Base-by-base conservation (phyloP, 64 coral and sea anemone species). In the Dendronephthya gigantea region DNA sequence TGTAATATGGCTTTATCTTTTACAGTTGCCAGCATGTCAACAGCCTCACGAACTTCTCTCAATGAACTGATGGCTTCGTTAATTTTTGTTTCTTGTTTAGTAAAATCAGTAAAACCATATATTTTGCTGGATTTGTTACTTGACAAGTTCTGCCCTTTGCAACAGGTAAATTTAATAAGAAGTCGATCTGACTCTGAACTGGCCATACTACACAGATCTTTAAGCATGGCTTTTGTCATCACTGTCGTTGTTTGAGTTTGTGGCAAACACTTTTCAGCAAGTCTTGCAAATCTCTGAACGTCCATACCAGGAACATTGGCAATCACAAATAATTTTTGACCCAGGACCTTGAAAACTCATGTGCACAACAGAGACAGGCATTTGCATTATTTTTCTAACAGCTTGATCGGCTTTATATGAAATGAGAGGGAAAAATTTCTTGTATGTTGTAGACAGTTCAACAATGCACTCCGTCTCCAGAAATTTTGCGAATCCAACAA, bases 51-150 rank as follows among this genome's bases (percentile, higher is more conserved):
- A 30, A 88, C 32, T 88, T 88, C 87, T 75, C 49, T 82, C 1
- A 88, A 29, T 58, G 58, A 72, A 82, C 31, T 23, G 22, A 88
- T 40, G 55, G 87, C 48, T 56, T 82, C 49, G 35, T 56, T 83
- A 38, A 88, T 88, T 22, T 82, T 88, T 39, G 35, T 7, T 81
- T 88, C 66, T 59, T 88, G 76, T 28, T 88, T 43, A 50, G 56
- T 29, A 51, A 88, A 88, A 82, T 88, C 41, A 30, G 49, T 23
- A 88, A 88, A 88, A 82, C 87, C 87, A 88, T 88, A 88, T 9
- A 88, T 31, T 36, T 41, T 23, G 49, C 74, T 82, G 22, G 87
- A 47, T 31, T 88, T 76, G 30, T 88, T 88, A 22, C 48, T 75
- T 30, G 87, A 88, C 82, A 75, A 52, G 40, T 76, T 88, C 82